Evolutionary conservation across 2,113 vertebrate species (phyloP).

Genomic region (Proterorhinus semilunaris): DNA sequence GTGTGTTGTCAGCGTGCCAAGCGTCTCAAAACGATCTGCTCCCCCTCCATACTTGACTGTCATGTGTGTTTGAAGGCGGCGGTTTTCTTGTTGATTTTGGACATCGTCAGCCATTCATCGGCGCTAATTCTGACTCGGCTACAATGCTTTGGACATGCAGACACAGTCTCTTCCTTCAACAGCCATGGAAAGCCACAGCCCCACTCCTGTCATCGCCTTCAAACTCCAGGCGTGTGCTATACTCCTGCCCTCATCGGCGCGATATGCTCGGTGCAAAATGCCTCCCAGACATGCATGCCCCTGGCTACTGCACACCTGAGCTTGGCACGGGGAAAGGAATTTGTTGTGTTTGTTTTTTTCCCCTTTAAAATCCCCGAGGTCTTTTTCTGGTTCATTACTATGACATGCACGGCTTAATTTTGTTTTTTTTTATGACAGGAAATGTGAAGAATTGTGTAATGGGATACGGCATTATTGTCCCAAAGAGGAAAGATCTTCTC

Average conservation of each 20-base stretch:
- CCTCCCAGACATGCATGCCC: constrained; percentile 25
- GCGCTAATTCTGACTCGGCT: neutral
- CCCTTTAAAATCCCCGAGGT: neutral
- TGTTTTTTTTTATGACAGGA: neutral
- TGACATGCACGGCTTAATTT: neutral
- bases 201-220: constrained; percentile 24
- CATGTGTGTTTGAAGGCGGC: constrained; percentile 1
- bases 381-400: neutral
- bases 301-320: constrained; percentile 10
- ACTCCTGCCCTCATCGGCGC: constrained; percentile 21
- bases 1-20: constrained; percentile 7
- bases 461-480: too few species aligned
- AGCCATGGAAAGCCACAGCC: constrained; percentile 26
- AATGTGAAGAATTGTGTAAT: neutral
- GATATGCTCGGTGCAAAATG: constrained; percentile 16
- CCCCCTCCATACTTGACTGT: neutral
- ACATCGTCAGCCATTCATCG: constrained; percentile 12
- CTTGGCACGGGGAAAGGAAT: neutral
- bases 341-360: neutral
- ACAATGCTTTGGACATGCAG: constrained; percentile 24
- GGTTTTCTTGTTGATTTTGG: neutral
- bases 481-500: too few species aligned
- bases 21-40: neutral
- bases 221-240: constrained; percentile 22
- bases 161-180: constrained; percentile 41